Evolutionary conservation across 2,888 invertebrate species (phyloP), one percentile per base, ranked within the genome.

Genomic region (Drosophila mimica): DNA sequence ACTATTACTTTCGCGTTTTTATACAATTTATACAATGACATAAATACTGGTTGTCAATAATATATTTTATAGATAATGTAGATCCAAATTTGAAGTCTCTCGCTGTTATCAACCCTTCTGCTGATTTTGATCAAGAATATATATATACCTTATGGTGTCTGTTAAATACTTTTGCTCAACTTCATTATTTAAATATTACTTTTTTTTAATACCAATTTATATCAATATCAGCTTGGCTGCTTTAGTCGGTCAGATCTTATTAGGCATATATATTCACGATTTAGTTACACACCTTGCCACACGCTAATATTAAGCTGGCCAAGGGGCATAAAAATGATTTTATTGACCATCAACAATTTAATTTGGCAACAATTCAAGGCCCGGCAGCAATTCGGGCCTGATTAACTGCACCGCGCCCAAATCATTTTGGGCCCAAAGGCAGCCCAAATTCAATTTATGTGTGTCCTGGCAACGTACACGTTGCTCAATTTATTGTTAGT

Each of bases 311-410:
- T 43, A 20, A 57, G 15, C 15, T 20, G 30, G 30, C 20, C 40
- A 17, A 15, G 9, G n/a, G 40, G 20, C 34, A 40, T 56, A 51
- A 70, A 61, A 36, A 25, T 57, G 52, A 49, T 69, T 86, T 83
- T 73, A 83, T 83, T 83, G 83, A 79, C 83, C 79, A 74, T 70
- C 69, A 81, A 76, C 54, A 59, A 65, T 79, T 79, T 74, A 68
- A 70, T 76, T 66, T 64, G 53, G 57, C 62, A 61, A 60, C 64
- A 73, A 64, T 70, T 66, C 31, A 62, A 49, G 60, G 66, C 57
- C 46, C 30, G 38, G 4, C 20, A 49, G n/a, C 59, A 40, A n/a
- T 56, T 64, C 36, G 17, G 63, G 75, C 54, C 67, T 68, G 79
- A 53, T 79, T 70, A 84, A 82, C 58, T 54, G 48, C 59, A 54